Conservation (phyloP, 2,113 vertebrate genomes). For the Seriola dumerili region DNA sequence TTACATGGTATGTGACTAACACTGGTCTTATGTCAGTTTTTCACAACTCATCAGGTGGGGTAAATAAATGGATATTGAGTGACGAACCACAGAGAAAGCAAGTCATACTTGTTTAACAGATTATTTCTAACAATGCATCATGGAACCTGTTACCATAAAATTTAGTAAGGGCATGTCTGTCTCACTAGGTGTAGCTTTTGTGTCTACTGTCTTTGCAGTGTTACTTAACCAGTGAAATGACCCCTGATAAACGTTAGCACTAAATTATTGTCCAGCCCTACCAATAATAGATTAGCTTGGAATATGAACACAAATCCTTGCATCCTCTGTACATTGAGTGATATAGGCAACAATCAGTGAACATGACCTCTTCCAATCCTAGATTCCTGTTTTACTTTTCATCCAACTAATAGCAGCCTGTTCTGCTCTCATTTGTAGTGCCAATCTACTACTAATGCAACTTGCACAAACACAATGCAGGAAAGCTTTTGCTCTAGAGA, state of each 20-base stretch:
- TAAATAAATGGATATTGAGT: constrained; percentile 11
- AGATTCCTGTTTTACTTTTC: background rate
- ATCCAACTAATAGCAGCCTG: background rate
- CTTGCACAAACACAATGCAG: background rate
- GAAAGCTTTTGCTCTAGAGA: background rate
- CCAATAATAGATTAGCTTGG: no score
- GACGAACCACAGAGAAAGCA: constrained; percentile 4
- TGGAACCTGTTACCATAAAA: constrained; percentile 1
- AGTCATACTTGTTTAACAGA: constrained; percentile 6
- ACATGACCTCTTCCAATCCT: background rate
- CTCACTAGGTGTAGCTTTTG: background rate
- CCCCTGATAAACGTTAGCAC: background rate
- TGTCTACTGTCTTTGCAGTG: background rate
- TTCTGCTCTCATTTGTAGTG: background rate
- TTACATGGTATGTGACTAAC: constrained; percentile 25
- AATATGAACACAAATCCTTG: no score
- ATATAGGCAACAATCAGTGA: background rate
- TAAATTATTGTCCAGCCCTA: no score
- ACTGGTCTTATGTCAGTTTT: background rate
- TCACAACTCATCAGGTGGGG: constrained; percentile 28
- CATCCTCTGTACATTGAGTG: background rate
- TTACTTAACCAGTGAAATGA: constrained; percentile 19
- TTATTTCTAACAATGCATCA: constrained; percentile 7
- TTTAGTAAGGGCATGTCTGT: constrained; percentile 10
- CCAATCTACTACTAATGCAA: background rate